Base-by-base conservation (phyloP, 2,888 invertebrate genomes). In the Caenorhabditis sp. region DNA sequence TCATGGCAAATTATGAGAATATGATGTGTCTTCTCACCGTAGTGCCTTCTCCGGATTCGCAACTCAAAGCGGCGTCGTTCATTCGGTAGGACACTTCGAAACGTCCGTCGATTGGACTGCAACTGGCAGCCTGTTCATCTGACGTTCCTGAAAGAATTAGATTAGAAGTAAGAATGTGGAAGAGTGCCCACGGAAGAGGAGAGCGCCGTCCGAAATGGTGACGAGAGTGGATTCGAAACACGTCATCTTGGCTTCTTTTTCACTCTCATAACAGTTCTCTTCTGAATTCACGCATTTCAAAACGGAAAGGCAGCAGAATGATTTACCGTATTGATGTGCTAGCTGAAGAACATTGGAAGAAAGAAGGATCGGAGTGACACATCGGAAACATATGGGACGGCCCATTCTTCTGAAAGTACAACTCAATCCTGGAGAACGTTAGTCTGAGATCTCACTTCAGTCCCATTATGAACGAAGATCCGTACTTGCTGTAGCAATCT, bases 251-350 rank as follows among this genome's bases (percentile, higher is more conserved):
- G 85, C 85, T 48, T 81, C 80, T 15, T 74, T 68, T 13, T 79
- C 74, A 13, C 62, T 73, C 8, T 81, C 81, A 62, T 83, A 72
- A 48, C 85, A 85, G 22, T 79, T 70, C 37, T 81, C 82, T 71
- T 84, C 85, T 85, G 74, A 22, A 83, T 73, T 2, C 9, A 35
- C 9, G 5, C 6, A 30, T 5, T 5, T 30, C 5, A 7, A 9
- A 30, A 30, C 30, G n/a, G n/a, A n/a, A n/a, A n/a, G n/a, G n/a
- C n/a, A n/a, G n/a, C n/a, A n/a, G n/a, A n/a, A n/a, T n/a, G n/a
- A n/a, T n/a, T n/a, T 50, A 85, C 85, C 85, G 24, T 77, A 76
- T 62, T 85, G 85, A 73, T 85, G 83, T n/a, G 83, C 83, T 11
- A 80, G 37, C 15, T 85, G 85, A 8, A 85, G 58, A 15, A 85